These are phyloP conservation scores for Alloscopus bannaensis DNA, from an alignment of 2,888 invertebrate genomes.

Conservation along the genomic window DNA sequence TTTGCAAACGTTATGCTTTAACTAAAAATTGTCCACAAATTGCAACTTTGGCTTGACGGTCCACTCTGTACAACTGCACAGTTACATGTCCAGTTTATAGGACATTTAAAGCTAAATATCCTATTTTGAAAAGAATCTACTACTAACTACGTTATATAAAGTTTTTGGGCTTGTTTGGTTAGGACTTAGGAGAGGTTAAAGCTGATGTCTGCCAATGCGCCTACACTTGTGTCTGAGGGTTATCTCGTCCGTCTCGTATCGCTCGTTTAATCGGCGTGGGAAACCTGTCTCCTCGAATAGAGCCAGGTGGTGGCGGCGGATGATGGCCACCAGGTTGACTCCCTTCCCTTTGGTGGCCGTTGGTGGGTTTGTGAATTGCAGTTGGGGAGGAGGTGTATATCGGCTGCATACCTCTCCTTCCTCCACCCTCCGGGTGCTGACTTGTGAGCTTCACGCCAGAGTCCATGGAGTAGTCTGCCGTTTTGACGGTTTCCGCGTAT, in stretches of 20 bases:
- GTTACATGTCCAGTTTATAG: too few relatives aligned
- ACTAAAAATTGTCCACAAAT: too few relatives aligned
- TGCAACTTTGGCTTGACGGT: too few relatives aligned
- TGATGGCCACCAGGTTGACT: background rate
- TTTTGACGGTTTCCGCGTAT: slow-evolving; percentile 73
- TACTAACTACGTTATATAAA: too few relatives aligned
- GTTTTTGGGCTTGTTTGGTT: too few relatives aligned
- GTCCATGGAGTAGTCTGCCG: slow-evolving; percentile 72
- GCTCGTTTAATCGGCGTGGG: slow-evolving; percentile 71
- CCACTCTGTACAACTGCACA: too few relatives aligned
- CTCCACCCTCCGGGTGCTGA: slow-evolving; percentile 65
- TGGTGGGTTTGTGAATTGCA: slow-evolving; percentile 46
- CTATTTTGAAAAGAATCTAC: too few relatives aligned
- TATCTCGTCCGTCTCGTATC: slow-evolving; percentile 65
- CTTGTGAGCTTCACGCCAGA: slow-evolving; percentile 69
- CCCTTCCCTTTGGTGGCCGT: slow-evolving; percentile 40
- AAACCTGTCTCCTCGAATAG: slow-evolving; percentile 64
- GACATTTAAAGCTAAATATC: too few relatives aligned
- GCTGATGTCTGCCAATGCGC: too few relatives aligned
- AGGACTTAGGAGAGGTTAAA: too few relatives aligned
- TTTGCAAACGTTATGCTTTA: too few relatives aligned
- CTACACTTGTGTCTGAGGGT: slow-evolving; percentile 72
- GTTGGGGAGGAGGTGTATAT: slow-evolving; percentile 58
- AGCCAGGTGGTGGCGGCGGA: slow-evolving; percentile 7
- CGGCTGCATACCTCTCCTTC: slow-evolving; percentile 30